Base-by-base conservation (phyloP, 2,888 invertebrate species). In the Cartodere bifasciata region DNA sequence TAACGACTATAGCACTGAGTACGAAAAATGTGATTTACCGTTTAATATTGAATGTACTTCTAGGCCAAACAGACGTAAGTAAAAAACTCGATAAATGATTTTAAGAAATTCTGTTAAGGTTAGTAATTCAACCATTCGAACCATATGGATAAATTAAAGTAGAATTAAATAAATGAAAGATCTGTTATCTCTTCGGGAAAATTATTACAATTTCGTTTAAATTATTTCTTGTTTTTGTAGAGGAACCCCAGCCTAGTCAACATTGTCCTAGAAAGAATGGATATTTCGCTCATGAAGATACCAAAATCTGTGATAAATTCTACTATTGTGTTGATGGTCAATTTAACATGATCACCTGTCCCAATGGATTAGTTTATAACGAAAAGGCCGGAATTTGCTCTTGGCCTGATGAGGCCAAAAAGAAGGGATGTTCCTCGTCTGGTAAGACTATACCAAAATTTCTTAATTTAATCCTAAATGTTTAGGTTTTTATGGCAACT, bases 351-450 rank as follows among this genome's bases (percentile, higher is more conserved):
- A 86, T 90, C 53, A 83, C 77, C 1, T 91, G 90, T 39, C 88
- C 90, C 0, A 74, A 70, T 25, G 87, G 88, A 0, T 62, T 91
- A 32, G 87, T 88, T 7, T 90, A 88, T 63, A 86, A 84, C 50
- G 82, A 84, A 43, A 82, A 79, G 55, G 81, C 79, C 23, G 88
- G 88, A 37, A 90, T 87, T 47, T 90, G 90, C 58, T 84, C 85
- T 12, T 90, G 90, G 90, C 77, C 90, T 1, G 87, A 90, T 63
- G 86, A 88, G 54, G 87, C 88, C 4, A 83, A 86, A 55, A 82
- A 86, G 59, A 74, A 72, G 50, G 84, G 84, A 9, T 90, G 90
- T 53, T 79, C 81, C 2, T 81, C 86, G 5, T 69, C 75, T 63
- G 78, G 80, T 78, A 52, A 30, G 6, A 7, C 7, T 9, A 9